Base-by-base conservation (phyloP, 2,888 invertebrate genomes). In the Smittia aterrima region DNA sequence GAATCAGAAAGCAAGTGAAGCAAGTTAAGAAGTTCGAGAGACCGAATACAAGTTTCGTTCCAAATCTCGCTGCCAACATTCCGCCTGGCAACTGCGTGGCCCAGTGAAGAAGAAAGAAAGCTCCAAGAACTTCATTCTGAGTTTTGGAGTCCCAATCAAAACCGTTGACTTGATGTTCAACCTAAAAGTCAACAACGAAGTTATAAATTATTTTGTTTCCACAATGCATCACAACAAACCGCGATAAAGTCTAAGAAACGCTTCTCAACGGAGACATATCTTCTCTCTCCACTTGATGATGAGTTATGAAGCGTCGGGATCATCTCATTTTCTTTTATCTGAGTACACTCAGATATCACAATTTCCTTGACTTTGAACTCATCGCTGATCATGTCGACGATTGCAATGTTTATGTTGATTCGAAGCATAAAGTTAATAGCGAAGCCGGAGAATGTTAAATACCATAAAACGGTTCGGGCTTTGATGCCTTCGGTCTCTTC, bases 51-150 rank as follows among this genome's bases (percentile, higher is more conserved):
- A 87, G 79, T 80, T 92, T 92, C 0, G 91, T 90, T 1, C 92
- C 92, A 78, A 88, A 89, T 77, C 85, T 86, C 75, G 87, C 86
- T 0, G 90, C 89, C 71, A 91, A 78, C 74, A 89, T 82, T 27
- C 91, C 92, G 27, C 91, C 92, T 24, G 54, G 40, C 6, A 62
- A 13, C 27, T 18, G 38, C 41, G 88, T 86, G 0, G 87, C 67
- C 86, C 90, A 89, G 78, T 92, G 90, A 0, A 90, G 81, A 87
- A 89, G 91, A 80, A 89, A 92, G 79, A 90, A 92, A 0, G 89
- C 87, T 0, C 90, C 89, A 74, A 91, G 80, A 6, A 88, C 72
- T 62, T 72, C 62, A 25, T 88, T 88, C 79, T 89, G 90, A 74
- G 88, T 84, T 77, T 87, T 85, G 78, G 88, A 88, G 78, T 87